Evolutionary conservation across 2,797 vertebrate genomes (phyloP).

Genomic region (Microchirus variegatus): DNA sequence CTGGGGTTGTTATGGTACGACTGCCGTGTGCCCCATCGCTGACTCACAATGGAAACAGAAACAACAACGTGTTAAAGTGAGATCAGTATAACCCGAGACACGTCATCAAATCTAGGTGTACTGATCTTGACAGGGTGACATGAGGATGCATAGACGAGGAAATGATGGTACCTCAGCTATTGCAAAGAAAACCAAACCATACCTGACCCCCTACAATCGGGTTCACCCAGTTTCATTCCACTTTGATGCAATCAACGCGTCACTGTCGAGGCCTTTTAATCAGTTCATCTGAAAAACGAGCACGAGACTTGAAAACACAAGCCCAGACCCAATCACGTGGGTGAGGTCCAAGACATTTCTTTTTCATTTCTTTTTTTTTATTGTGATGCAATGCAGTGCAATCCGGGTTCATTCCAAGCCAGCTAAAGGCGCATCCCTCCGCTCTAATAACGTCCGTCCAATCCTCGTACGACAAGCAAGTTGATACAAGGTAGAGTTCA

Average conservation of each 20-base stretch:
- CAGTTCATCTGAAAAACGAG: slow-evolving; percentile 22
- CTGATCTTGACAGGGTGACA: slow-evolving; percentile 12
- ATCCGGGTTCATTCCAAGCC: slow-evolving; percentile 16
- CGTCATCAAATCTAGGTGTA: slow-evolving; percentile 5
- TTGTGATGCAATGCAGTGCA: slow-evolving; percentile 8
- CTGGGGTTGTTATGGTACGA: background rate
- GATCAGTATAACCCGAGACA: background rate
- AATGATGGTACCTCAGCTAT: slow-evolving; percentile 9
- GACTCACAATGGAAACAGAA: background rate
- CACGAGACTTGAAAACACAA: slow-evolving; percentile 11
- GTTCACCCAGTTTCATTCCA: slow-evolving; percentile 8
- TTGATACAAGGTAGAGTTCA: slow-evolving; percentile 5
- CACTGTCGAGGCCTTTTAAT: slow-evolving; percentile 4
- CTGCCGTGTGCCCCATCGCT: background rate
- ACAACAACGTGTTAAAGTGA: no score
- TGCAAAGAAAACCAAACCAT: slow-evolving; percentile 7
- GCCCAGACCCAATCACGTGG: background rate
- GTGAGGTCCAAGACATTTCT: slow-evolving; percentile 3
- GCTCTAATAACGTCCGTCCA: slow-evolving; percentile 3
- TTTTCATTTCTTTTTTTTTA: slow-evolving; percentile 4
- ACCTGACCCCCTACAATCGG: slow-evolving; percentile 20
- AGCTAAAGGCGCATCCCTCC: slow-evolving; percentile 2
- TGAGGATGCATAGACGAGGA: slow-evolving; percentile 19
- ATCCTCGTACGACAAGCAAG: slow-evolving; percentile 14
- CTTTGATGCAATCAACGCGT: slow-evolving; percentile 1